Evolutionary conservation across 2,888 invertebrate species (phyloP).

Genomic region (Biston stratarius): DNA sequence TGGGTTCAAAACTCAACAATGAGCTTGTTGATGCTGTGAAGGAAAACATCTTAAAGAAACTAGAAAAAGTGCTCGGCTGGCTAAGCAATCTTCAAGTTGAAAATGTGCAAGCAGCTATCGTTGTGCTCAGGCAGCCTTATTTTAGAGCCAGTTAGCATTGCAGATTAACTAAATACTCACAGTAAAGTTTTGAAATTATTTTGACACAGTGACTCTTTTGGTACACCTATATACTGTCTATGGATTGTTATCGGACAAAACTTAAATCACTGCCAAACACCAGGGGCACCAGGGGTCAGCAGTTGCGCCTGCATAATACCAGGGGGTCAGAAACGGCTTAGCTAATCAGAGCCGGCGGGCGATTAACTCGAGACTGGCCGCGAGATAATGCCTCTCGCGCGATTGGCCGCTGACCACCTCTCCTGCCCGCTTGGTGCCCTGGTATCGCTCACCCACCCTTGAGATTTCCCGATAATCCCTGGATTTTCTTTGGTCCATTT

Average conservation of each 20-base stretch:
- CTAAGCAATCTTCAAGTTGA: no score
- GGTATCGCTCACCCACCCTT: slow-evolving; percentile 52
- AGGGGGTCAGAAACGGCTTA: slow-evolving; percentile 77
- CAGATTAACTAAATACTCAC: no score
- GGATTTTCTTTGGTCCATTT: slow-evolving; percentile 62
- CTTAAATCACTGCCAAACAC: slow-evolving; percentile 25
- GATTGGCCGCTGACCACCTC: slow-evolving; percentile 82
- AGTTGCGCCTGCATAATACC: slow-evolving; percentile 82
- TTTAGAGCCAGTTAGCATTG: no score
- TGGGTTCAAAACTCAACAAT: background rate
- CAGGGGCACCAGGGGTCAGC: slow-evolving; percentile 55
- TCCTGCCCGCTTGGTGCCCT: slow-evolving; percentile 67
- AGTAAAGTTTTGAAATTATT: no score
- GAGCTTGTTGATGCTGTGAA: no score
- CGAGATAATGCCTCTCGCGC: slow-evolving; percentile 82
- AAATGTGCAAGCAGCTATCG: no score
- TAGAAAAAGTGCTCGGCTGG: no score
- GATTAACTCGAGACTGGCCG: slow-evolving; percentile 73
- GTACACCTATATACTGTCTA: background rate
- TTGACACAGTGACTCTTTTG: no score
- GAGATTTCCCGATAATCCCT: slow-evolving; percentile 63
- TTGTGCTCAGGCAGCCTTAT: no score
- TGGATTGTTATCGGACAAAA: slow-evolving; percentile 5
- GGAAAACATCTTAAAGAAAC: no score
- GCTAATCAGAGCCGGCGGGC: slow-evolving; percentile 81